A percentile compares a stretch with the other conserved stretches of the same genome.
Conservation (phyloP, 2,888 invertebrate genomes). For the Papilio protenor region DNA sequence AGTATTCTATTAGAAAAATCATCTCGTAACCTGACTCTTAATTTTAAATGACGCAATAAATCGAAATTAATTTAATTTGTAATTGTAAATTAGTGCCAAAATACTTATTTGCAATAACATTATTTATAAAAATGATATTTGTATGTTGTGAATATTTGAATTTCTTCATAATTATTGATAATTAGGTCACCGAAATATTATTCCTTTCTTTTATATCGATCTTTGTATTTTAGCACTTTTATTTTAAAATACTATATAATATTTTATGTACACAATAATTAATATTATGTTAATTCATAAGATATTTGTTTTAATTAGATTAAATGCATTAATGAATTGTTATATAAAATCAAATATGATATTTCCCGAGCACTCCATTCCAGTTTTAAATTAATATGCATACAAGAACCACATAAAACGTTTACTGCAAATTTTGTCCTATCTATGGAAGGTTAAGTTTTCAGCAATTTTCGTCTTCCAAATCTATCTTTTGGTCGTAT, state of each 20-base stretch:
- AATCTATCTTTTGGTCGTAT: background rate
- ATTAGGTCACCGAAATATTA: no score
- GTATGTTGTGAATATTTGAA: background rate
- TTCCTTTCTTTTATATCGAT: background rate
- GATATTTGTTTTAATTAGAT: conserved; percentile 21
- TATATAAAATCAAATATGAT: conserved; percentile 44
- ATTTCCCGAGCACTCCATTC: background rate
- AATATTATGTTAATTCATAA: background rate
- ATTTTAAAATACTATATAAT: background rate
- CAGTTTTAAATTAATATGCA: conserved; percentile 4
- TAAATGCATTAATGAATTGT: conserved; percentile 5
- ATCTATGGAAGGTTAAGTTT: no score
- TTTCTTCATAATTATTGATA: no score
- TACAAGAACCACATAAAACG: background rate
- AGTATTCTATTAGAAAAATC: background rate
- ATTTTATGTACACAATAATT: background rate
- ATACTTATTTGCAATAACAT: background rate
- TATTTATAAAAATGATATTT: background rate
- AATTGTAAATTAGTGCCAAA: background rate
- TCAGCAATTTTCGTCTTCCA: background rate
- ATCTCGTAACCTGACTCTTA: background rate
- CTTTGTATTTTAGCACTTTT: background rate
- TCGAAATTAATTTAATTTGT: background rate
- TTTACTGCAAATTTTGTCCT: no score
- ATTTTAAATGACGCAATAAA: no score